Percentiles rank a stretch among this genome's conserved stretches.
Conservation (phyloP, 1,140 invertebrate genomes). For the Drosophila pallidifrons region DNA sequence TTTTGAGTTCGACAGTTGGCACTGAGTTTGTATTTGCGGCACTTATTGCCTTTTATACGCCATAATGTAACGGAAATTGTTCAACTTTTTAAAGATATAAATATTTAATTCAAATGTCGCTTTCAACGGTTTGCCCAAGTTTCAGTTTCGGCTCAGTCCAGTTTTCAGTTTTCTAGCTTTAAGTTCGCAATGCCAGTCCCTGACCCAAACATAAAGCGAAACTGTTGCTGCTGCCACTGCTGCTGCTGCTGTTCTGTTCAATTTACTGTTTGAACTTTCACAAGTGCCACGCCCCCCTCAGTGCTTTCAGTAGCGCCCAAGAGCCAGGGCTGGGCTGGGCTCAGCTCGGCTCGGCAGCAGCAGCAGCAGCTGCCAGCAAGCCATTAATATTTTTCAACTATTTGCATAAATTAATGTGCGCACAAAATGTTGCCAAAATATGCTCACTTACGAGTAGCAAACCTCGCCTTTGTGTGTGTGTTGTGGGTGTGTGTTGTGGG, state of each 20-base stretch:
- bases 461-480: neutral
- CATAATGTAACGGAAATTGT: constrained; percentile 82
- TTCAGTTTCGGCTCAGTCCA: neutral
- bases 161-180: neutral
- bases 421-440: constrained; percentile 80
- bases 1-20: constrained; percentile 49
- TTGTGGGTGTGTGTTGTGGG: constrained; percentile 47
- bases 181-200: constrained; percentile 2
- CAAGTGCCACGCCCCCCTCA: constrained; percentile 5
- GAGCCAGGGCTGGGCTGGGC: neutral
- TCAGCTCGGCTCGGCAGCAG: neutral
- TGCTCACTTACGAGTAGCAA: constrained; percentile 26
- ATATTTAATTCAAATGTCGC: constrained; percentile 73
- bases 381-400: constrained; percentile 83
- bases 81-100: constrained; percentile 78
- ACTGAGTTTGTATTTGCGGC: constrained; percentile 34
- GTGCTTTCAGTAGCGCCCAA: neutral
- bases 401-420: constrained; percentile 82
- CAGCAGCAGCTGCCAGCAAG: constrained; percentile 56
- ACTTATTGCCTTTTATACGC: constrained; percentile 75
- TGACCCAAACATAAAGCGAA: constrained; percentile 19
- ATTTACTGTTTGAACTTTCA: constrained; percentile 58
- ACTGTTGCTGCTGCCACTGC: constrained; percentile 52
- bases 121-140: neutral
- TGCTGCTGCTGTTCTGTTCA: constrained; percentile 33